These are phyloP conservation scores for Caranx melampygus DNA, from an alignment of 2,113 vertebrate genomes.

Conservation along the genomic window DNA sequence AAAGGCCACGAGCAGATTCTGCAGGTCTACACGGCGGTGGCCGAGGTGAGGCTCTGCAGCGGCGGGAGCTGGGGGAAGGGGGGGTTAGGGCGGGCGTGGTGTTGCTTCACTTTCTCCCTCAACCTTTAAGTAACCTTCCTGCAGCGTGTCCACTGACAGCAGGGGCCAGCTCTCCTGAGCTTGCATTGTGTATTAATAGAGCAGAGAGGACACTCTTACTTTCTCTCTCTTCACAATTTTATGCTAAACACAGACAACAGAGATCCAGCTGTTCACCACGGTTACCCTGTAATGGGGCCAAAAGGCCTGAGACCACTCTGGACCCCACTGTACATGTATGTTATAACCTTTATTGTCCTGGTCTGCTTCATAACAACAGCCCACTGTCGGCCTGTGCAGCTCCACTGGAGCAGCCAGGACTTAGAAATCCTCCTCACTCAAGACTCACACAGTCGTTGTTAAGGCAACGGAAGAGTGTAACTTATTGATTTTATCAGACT, in stretches of 20 bases:
- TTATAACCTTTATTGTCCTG: neutral
- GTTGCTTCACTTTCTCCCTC: slow-evolving; percentile 18
- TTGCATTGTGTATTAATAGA: slow-evolving; percentile 61
- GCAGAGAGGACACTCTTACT: slow-evolving; percentile 18
- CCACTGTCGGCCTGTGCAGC: slow-evolving; percentile 51
- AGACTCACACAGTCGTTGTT: slow-evolving; percentile 58
- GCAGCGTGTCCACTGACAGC: slow-evolving; percentile 46
- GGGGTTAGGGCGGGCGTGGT: neutral
- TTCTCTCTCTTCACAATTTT: slow-evolving; percentile 13
- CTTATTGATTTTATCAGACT: slow-evolving; percentile 50
- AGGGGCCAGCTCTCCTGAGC: slow-evolving; percentile 55
- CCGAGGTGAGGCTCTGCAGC: slow-evolving; percentile 86
- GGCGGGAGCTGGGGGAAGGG: neutral
- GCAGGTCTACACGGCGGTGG: slow-evolving; percentile 93
- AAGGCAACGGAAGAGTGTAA: slow-evolving; percentile 38
- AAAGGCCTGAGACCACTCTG: too few relatives aligned
- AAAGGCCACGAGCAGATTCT: slow-evolving; percentile 97
- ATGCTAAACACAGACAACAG: slow-evolving; percentile 22
- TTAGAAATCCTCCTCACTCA: slow-evolving; percentile 57
- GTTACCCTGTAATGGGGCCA: neutral
- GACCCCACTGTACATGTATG: too few relatives aligned
- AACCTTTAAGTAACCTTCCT: slow-evolving; percentile 72
- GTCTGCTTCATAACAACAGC: slow-evolving; percentile 16
- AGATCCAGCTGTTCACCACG: slow-evolving; percentile 14
- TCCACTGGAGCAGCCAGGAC: slow-evolving; percentile 59